These are phyloP conservation scores for Conger conger DNA, from an alignment of 2,113 vertebrate genomes.

Conservation along the genomic window DNA sequence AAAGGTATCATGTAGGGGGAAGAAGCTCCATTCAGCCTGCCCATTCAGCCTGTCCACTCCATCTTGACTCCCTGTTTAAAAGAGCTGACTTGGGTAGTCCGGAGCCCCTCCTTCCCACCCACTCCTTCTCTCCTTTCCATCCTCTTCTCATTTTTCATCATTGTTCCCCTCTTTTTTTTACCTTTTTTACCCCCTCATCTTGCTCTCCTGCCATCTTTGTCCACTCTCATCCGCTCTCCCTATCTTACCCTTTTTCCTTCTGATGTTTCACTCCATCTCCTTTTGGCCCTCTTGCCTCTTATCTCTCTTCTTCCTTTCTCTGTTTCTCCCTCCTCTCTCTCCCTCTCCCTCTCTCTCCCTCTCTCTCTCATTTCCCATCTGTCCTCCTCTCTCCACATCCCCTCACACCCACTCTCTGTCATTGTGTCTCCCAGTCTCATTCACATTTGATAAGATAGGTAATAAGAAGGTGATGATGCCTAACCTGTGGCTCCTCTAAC, in stretches of 20 bases:
- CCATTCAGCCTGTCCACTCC: conserved; percentile 73
- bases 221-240: not conserved
- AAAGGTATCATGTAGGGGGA: conserved; percentile 76
- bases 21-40: conserved; percentile 63
- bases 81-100: conserved; percentile 57
- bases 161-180: conserved; percentile 33
- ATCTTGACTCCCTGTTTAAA: conserved; percentile 68
- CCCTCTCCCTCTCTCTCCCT: conserved; percentile 22
- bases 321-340: conserved; percentile 13
- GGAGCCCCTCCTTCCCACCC: conserved; percentile 62
- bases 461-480: conserved; percentile 69
- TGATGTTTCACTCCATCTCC: not conserved
- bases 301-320: not conserved
- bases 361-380: conserved; percentile 22
- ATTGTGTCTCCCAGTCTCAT: conserved; percentile 59
- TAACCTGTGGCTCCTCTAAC: conserved; percentile 55
- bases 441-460: conserved; percentile 67
- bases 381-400: not conserved
- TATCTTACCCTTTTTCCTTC: conserved; percentile 24
- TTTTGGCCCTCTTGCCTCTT: not conserved
- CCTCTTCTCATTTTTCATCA: conserved; percentile 58
- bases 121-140: conserved; percentile 59
- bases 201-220: conserved; percentile 35
- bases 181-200: not conserved
- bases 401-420: conserved; percentile 39